Conservation (phyloP, 2,113 vertebrate species). For the Bolborhynchus lineola region DNA sequence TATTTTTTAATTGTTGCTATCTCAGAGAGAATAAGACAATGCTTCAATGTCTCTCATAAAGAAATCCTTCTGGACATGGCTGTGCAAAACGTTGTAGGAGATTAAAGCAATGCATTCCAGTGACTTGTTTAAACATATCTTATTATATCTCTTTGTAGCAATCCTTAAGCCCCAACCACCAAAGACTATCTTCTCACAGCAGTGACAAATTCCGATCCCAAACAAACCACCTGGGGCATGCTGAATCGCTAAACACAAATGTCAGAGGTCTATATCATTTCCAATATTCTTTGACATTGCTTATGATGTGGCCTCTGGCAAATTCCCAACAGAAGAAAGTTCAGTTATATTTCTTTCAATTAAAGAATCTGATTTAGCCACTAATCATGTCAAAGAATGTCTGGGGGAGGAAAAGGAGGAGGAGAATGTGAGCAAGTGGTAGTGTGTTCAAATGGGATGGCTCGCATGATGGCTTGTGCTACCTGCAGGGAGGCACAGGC, state of each 20-base stretch:
- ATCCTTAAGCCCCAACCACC: constrained; percentile 48
- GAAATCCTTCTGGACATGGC: constrained; percentile 47
- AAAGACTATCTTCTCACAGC: constrained; percentile 4
- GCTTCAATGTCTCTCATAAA: neutral
- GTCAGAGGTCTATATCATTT: constrained; percentile 31
- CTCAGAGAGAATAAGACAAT: neutral
- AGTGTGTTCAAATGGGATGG: neutral
- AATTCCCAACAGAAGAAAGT: constrained; percentile 42
- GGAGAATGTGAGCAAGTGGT: neutral
- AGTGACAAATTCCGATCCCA: constrained; percentile 31
- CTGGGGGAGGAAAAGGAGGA: constrained; percentile 45
- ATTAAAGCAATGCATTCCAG: constrained; percentile 54
- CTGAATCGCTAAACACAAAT: constrained; percentile 34
- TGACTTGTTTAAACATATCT: constrained; percentile 57
- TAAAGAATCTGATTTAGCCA: constrained; percentile 44
- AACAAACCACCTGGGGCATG: constrained; percentile 16
- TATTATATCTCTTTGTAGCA: constrained; percentile 41
- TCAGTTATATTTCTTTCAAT: constrained; percentile 50
- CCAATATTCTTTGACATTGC: constrained; percentile 22
- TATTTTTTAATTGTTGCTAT: neutral
- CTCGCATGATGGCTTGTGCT: neutral
- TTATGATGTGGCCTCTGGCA: constrained; percentile 41
- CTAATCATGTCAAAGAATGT: constrained; percentile 61
- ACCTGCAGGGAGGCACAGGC: neutral
- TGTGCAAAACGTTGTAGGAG: constrained; percentile 11